Evolutionary conservation across 1,140 invertebrate species (phyloP).

Genomic region (Leptinotarsa lineolata): DNA sequence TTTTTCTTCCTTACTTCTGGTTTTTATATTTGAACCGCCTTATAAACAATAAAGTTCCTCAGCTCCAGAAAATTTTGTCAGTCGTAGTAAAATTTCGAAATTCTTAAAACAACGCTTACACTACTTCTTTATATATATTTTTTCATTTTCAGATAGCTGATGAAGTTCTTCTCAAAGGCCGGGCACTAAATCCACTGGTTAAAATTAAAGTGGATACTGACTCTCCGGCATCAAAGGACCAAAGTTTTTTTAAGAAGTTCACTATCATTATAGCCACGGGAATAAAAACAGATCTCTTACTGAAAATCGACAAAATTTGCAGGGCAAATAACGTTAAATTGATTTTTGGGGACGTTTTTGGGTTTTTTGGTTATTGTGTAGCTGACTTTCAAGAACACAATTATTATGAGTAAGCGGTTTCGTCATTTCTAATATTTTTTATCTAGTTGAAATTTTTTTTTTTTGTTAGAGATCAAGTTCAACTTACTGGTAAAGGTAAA

Average conservation of each 20-base stretch:
- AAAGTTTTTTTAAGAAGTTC: slow-evolving; percentile 78
- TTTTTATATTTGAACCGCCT: too few relatives aligned
- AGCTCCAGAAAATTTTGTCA: too few relatives aligned
- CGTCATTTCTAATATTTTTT: background rate
- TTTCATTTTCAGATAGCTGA: slow-evolving; percentile 74
- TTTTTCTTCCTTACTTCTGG: too few relatives aligned
- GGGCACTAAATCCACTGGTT: slow-evolving; percentile 92
- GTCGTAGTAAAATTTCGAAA: too few relatives aligned
- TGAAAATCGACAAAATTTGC: slow-evolving; percentile 80
- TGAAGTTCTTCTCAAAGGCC: slow-evolving; percentile 75
- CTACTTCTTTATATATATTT: background rate
- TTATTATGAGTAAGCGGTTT: slow-evolving; percentile 77
- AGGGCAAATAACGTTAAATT: slow-evolving; percentile 80
- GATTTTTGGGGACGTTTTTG: slow-evolving; percentile 90
- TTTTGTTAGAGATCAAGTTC: slow-evolving; percentile 49
- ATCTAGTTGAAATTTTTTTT: background rate
- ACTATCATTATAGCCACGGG: slow-evolving; percentile 85
- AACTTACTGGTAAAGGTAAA: slow-evolving; percentile 39
- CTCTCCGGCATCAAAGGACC: slow-evolving; percentile 66
- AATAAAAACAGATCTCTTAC: slow-evolving; percentile 70
- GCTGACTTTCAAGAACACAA: slow-evolving; percentile 85
- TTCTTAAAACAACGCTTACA: too few relatives aligned
- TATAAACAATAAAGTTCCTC: too few relatives aligned
- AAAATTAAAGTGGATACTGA: slow-evolving; percentile 67
- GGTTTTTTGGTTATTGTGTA: slow-evolving; percentile 91